These are phyloP conservation scores for Nothocercus julius DNA, from an alignment of 2,113 vertebrate genomes.

Conservation along the genomic window DNA sequence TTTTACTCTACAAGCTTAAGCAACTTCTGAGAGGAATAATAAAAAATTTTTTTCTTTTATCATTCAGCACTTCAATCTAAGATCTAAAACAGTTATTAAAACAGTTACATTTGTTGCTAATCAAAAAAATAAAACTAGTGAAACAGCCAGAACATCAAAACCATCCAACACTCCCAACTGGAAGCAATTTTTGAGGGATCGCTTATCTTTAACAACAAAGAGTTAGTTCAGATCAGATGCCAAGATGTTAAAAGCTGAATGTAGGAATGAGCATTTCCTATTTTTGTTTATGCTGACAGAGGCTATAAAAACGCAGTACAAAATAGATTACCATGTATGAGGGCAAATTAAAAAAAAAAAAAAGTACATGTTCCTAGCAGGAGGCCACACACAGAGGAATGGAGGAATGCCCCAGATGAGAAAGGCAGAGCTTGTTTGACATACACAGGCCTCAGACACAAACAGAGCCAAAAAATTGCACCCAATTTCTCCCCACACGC, in stretches of 20 bases:
- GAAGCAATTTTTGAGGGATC: constrained; percentile 50
- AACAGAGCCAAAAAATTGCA: not conserved
- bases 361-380: not conserved
- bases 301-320: constrained; percentile 12
- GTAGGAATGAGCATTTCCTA: constrained; percentile 34
- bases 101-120: constrained; percentile 11
- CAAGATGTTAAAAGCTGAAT: constrained; percentile 28
- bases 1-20: not conserved
- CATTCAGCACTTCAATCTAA: not conserved
- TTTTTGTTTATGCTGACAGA: constrained; percentile 55
- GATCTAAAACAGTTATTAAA: not conserved
- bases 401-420: constrained; percentile 16
- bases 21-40: not conserved
- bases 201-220: constrained; percentile 37
- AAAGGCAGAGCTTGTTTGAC: not conserved
- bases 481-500: not conserved
- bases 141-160: not conserved
- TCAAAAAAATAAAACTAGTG: constrained; percentile 4
- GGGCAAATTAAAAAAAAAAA: not conserved
- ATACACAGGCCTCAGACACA: not conserved
- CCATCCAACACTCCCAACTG: not conserved
- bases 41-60: not conserved
- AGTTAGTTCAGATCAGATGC: not conserved
- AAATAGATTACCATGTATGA: constrained; percentile 63
- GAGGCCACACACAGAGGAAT: not conserved